Evolutionary conservation across 2,888 invertebrate species (phyloP), one percentile per base, ranked within the genome.

Genomic region (Odontocolon sp.): DNA sequence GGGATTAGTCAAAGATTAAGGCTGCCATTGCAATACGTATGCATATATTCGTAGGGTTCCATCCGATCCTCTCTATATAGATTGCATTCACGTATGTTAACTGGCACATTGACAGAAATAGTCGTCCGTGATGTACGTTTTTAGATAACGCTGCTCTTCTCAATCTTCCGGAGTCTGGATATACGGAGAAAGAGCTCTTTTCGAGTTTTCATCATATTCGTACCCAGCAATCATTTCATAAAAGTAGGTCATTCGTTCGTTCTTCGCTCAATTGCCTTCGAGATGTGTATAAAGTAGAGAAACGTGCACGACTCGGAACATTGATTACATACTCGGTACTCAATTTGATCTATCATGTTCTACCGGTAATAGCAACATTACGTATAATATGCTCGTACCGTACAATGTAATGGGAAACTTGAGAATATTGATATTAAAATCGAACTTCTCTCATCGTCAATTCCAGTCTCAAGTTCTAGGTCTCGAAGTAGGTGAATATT

Each of bases 1-100:
- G 36, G 77, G 77, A 77, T 77, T 77, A 77, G 67, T 28, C 72
- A 54, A 72, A 77, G 77, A 77, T 77, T 77, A 71, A 71, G 63
- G 77, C 40, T 77, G 40, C 47, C 16, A 42, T 61, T 56, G 52
- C 64, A 67, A 63, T 72, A 72, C 67, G 54, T 66, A 40, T 50
- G 11, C 38, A 31, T 16, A 40, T 40, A 56, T 66, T 68, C 28
- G 36, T 54, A 18, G 31, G 26, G 16, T 26, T 54, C 21, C 33
- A 36, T 61, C 52, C 21, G 26, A 59, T 54, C 14, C 5, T 14
- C 57, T 59, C 33, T 33, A 23, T 0, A 6, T 64, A 18, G 9
- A 26, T 33, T 16, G 31, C 26, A 45, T 9, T 31, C 5, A 18
- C 42, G 56, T 50, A 64, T 26, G 36, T 38, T 16, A 40, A 26